A percentile compares a stretch with the other conserved stretches of the same genome.
phyloP scores from a whole-genome alignment of 2,113 vertebrate species.

The Engystomops pustulosus region DNA sequence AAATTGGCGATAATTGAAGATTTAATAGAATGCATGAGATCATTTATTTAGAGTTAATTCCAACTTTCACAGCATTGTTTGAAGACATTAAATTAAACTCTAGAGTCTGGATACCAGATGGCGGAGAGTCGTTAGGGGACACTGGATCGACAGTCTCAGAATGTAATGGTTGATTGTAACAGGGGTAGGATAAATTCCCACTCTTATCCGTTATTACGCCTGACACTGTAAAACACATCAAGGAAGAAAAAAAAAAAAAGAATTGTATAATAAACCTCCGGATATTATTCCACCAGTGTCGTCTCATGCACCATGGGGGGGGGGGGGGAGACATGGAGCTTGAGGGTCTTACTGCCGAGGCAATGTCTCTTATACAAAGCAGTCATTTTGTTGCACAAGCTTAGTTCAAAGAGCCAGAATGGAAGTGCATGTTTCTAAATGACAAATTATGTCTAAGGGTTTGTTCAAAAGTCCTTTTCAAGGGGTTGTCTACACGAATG shows the following conservation, averaged over 20 bases:
- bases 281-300: background rate
- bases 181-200: slow-evolving; percentile 37
- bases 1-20: slow-evolving; percentile 37
- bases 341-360: background rate
- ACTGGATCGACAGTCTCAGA: slow-evolving; percentile 47
- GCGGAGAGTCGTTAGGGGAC: slow-evolving; percentile 50
- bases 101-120: slow-evolving; percentile 49
- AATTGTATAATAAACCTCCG: background rate
- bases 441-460: background rate
- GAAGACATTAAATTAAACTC: slow-evolving; percentile 55
- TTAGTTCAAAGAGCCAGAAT: background rate
- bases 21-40: slow-evolving; percentile 57
- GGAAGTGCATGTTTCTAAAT: background rate
- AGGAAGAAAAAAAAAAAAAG: background rate
- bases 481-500: background rate
- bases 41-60: slow-evolving; percentile 53
- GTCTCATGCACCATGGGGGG: background rate
- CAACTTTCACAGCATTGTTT: slow-evolving; percentile 53
- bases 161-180: slow-evolving; percentile 47
- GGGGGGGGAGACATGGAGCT: background rate
- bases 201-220: slow-evolving; percentile 38
- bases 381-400: background rate
- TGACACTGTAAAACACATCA: slow-evolving; percentile 29
- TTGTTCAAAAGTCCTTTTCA: background rate
- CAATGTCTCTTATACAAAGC: background rate